Evolutionary conservation across 2,113 vertebrate species (phyloP).

Genomic region (Festucalex cinctus): DNA sequence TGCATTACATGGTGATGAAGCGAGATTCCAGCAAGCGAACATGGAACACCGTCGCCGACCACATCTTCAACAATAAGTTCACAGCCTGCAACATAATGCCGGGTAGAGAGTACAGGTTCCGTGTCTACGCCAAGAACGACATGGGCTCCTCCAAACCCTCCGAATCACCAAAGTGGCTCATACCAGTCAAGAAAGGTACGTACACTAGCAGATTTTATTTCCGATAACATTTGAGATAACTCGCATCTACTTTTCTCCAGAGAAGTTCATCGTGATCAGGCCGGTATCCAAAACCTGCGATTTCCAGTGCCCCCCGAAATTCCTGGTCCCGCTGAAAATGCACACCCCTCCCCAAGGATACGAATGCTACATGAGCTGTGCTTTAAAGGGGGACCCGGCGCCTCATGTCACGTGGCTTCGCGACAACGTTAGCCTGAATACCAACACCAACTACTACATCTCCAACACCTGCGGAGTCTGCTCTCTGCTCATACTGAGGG

Average conservation of each 20-base stretch:
- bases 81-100: slow-evolving; percentile 82
- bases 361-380: slow-evolving; percentile 89
- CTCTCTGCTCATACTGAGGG: slow-evolving; percentile 80
- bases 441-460: slow-evolving; percentile 74
- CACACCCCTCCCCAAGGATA: slow-evolving; percentile 82
- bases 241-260: slow-evolving; percentile 56
- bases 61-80: slow-evolving; percentile 85
- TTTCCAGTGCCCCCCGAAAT: slow-evolving; percentile 74
- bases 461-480: slow-evolving; percentile 87
- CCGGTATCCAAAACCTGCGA: slow-evolving; percentile 67
- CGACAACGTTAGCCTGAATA: slow-evolving; percentile 76
- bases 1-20: slow-evolving; percentile 82
- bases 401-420: slow-evolving; percentile 87
- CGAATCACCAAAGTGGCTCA: slow-evolving; percentile 82
- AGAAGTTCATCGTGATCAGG: slow-evolving; percentile 60
- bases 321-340: slow-evolving; percentile 78
- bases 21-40: slow-evolving; percentile 73
- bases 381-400: slow-evolving; percentile 76
- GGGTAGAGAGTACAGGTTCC: slow-evolving; percentile 84
- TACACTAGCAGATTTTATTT: not conserved
- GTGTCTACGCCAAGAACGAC: slow-evolving; percentile 84
- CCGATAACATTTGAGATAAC: not conserved
- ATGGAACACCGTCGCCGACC: slow-evolving; percentile 78
- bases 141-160: slow-evolving; percentile 79
- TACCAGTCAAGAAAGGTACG: slow-evolving; percentile 71